Conservation (phyloP, 2,113 vertebrate species). For the Sapayoa aenigma region DNA sequence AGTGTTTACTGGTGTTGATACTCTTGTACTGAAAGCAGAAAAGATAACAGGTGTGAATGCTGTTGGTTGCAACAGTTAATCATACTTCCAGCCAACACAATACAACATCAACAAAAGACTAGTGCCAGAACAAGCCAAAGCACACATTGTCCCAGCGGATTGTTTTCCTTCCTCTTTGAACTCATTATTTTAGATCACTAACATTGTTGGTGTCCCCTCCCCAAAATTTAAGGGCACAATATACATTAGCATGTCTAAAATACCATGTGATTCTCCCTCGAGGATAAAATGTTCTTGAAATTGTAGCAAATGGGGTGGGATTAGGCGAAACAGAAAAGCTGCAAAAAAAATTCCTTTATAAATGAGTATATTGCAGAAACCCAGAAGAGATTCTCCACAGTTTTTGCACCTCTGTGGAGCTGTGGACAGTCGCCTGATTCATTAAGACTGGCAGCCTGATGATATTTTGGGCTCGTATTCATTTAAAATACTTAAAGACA, state of each 20-base stretch:
- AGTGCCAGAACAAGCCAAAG: neutral
- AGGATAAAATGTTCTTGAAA: neutral
- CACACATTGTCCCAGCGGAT: neutral
- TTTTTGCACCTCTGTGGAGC: neutral
- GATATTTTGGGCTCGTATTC: neutral
- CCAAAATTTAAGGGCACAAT: neutral
- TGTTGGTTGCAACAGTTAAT: neutral
- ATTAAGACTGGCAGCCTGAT: neutral
- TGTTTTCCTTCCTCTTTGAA: constrained; percentile 12
- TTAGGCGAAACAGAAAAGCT: neutral
- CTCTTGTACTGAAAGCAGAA: neutral
- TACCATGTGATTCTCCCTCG: accelerated
- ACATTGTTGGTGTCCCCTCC: neutral
- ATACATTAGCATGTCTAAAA: neutral
- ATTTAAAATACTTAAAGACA: neutral
- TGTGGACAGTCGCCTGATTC: neutral
- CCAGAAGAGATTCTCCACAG: neutral
- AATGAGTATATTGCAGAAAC: neutral
- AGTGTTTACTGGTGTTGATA: neutral
- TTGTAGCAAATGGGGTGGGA: neutral
- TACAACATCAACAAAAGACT: neutral
- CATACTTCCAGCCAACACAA: neutral
- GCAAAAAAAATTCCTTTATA: neutral
- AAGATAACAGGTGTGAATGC: neutral
- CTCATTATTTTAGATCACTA: neutral